phyloP scores from a whole-genome alignment of 2,113 vertebrate species.

The Gallinago undulata region DNA sequence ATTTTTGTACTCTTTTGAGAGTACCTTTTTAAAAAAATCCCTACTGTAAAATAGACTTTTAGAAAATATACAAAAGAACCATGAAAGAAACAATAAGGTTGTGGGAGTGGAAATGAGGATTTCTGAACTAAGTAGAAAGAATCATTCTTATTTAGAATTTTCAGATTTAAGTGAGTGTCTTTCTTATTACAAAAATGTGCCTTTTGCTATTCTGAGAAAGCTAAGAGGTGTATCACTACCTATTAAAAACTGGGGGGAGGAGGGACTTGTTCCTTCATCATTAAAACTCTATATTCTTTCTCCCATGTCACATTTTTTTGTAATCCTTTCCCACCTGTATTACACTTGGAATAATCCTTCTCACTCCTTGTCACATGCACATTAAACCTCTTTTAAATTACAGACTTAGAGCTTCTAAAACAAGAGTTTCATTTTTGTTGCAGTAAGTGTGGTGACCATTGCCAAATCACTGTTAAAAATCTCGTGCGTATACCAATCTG shows the following conservation, averaged over 20 bases:
- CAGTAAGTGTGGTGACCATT: neutral
- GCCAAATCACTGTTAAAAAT: slow-evolving; percentile 39
- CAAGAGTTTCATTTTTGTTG: slow-evolving; percentile 48
- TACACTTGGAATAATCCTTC: slow-evolving; percentile 47
- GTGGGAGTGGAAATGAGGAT: neutral
- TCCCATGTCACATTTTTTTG: slow-evolving; percentile 27
- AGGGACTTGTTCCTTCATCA: neutral
- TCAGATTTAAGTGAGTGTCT: neutral
- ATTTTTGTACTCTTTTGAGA: neutral
- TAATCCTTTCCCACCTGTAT: slow-evolving; percentile 61
- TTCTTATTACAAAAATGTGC: neutral
- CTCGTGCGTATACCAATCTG: slow-evolving; percentile 11
- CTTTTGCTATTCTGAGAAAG: neutral
- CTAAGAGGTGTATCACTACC: neutral
- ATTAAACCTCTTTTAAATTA: slow-evolving; percentile 58
- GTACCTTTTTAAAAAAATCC: neutral
- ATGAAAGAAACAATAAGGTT: neutral
- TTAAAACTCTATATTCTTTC: neutral
- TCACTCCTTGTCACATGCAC: slow-evolving; percentile 55
- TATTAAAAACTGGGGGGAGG: neutral
- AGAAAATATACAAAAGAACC: neutral
- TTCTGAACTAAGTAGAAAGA: neutral
- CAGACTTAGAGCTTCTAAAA: slow-evolving; percentile 54
- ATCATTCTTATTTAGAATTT: neutral
- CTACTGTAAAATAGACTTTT: neutral